These are phyloP conservation scores for Apamea crenata DNA, from an alignment of 2,888 invertebrate genomes.

Conservation along the genomic window DNA sequence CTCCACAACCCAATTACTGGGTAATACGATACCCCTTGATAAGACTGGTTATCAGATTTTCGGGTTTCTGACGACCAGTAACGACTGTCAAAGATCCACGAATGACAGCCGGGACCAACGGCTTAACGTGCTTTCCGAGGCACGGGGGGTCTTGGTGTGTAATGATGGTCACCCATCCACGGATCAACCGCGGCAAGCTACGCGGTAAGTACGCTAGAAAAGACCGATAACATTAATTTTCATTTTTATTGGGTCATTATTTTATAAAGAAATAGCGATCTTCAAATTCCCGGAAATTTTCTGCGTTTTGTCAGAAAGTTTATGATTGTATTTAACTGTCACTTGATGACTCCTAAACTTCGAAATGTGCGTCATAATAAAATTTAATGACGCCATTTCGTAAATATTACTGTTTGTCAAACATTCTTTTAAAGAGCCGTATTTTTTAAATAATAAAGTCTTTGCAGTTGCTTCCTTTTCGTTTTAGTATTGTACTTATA, in stretches of 20 bases:
- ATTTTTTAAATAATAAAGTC: conserved; percentile 48
- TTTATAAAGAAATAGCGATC: conserved; percentile 49
- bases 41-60: no score
- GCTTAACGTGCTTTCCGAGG: no score
- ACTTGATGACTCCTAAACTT: conserved; percentile 64
- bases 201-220: neutral
- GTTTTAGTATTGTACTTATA: conserved; percentile 17
- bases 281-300: conserved; percentile 57
- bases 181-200: no score
- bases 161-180: no score
- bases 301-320: conserved; percentile 62
- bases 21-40: no score
- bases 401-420: conserved; percentile 63
- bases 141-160: no score
- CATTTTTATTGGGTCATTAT: conserved; percentile 45
- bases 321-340: conserved; percentile 64
- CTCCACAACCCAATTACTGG: no score
- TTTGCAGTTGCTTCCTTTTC: conserved; percentile 27
- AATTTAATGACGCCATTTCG: conserved; percentile 63
- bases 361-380: conserved; percentile 67
- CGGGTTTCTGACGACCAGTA: no score
- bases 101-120: no score
- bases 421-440: conserved; percentile 57
- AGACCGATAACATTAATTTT: neutral
- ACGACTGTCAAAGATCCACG: no score